phyloP scores from a whole-genome alignment of 2,113 vertebrate species.

The Macroglossus sobrinus region DNA sequence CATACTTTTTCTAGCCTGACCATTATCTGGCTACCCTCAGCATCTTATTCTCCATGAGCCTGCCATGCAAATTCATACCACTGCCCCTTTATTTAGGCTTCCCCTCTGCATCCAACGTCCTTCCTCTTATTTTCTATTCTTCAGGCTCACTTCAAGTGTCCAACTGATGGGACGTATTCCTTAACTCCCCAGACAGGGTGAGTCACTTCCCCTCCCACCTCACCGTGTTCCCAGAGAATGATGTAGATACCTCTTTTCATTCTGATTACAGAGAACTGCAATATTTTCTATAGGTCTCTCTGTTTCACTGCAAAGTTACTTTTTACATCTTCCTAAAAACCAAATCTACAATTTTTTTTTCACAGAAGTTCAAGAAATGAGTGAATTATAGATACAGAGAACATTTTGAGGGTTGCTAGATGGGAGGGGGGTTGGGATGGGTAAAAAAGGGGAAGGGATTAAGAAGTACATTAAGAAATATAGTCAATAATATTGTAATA shows the following conservation, averaged over 20 bases:
- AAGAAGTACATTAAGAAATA: no score
- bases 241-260: fast-evolving
- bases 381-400: no score
- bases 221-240: neutral
- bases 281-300: neutral
- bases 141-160: neutral
- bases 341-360: neutral
- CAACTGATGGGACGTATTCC: neutral
- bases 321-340: neutral
- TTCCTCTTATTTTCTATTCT: neutral
- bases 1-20: neutral
- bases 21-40: neutral
- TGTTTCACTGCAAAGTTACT: neutral
- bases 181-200: neutral
- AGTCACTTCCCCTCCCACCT: neutral
- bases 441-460: no score
- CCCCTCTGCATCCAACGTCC: neutral
- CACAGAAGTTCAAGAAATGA: neutral
- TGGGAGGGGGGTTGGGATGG: no score
- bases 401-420: no score
- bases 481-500: no score
- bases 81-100: neutral
- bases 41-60: neutral
- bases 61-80: neutral
- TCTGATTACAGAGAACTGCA: fast-evolving